A percentile compares a stretch with the other conserved stretches of the same genome.
phyloP scores from a whole-genome alignment of 2,797 vertebrate genomes.

The Podarcis lilfordi region DNA sequence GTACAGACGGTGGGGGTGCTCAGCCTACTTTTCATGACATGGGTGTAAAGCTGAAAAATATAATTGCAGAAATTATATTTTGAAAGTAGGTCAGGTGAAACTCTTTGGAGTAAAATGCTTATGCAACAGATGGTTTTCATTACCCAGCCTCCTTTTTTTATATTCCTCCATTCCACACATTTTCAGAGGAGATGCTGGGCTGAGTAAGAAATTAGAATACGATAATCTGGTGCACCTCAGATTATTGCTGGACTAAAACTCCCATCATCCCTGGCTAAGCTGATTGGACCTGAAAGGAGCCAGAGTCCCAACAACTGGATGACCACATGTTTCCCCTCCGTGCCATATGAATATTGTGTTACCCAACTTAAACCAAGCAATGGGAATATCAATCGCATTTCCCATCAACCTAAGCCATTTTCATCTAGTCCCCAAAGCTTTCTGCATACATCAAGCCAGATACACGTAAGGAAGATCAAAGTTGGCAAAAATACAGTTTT shows the following conservation, averaged over 20 bases:
- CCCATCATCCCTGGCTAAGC: background rate
- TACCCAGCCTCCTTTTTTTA: background rate
- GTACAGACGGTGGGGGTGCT: background rate
- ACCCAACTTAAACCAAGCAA: too few relatives aligned
- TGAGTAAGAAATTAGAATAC: background rate
- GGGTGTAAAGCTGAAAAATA: too few relatives aligned
- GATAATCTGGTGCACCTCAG: background rate
- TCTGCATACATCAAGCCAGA: background rate
- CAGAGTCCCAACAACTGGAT: background rate
- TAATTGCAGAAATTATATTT: background rate
- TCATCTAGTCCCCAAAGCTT: background rate
- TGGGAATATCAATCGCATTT: background rate
- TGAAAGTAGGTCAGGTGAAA: background rate
- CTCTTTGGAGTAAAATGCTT: too few relatives aligned
- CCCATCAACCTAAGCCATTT: background rate
- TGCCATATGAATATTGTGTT: background rate
- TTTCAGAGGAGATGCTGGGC: background rate
- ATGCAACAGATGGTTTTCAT: background rate
- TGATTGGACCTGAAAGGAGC: background rate
- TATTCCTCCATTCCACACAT: too few relatives aligned
- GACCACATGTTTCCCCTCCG: too few relatives aligned
- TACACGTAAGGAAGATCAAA: background rate
- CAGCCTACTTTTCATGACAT: background rate
- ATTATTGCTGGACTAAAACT: background rate
- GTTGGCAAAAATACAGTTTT: background rate